Evolutionary conservation across 2,888 invertebrate species (phyloP).

Genomic region (Drosophila subsilvestris): DNA sequence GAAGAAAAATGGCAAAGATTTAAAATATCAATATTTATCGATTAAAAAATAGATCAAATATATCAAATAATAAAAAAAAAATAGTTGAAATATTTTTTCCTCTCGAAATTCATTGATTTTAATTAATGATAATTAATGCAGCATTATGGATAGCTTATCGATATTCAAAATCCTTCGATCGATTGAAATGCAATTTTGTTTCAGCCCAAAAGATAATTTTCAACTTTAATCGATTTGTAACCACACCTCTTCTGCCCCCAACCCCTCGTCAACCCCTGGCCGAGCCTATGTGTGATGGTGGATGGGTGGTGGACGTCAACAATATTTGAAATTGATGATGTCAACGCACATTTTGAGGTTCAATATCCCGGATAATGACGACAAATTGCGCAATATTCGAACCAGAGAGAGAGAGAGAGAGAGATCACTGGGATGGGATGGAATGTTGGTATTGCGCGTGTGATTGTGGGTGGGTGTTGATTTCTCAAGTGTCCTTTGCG

Average conservation of each 20-base stretch:
- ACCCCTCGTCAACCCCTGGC: background rate
- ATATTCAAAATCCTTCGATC: background rate
- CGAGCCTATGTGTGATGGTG: conserved; percentile 7
- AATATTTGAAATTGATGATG: conserved; percentile 76
- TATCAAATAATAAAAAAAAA: no score
- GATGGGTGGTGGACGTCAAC: conserved; percentile 32
- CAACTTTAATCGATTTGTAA: background rate
- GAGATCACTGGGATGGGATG: background rate
- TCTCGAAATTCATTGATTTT: no score
- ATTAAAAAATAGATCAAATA: no score
- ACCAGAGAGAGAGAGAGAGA: conserved; percentile 23
- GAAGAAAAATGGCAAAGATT: no score
- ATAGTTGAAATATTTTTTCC: no score
- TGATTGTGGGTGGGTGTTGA: conserved; percentile 27
- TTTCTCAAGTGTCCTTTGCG: conserved; percentile 44
- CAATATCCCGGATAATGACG: conserved; percentile 80
- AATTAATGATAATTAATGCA: no score
- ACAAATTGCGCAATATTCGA: conserved; percentile 79
- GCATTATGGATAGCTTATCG: no score
- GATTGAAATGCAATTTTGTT: background rate
- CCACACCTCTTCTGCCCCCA: background rate
- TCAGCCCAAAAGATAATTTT: background rate
- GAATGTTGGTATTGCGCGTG: conserved; percentile 15
- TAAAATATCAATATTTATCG: background rate
- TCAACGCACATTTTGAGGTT: conserved; percentile 74